Percentiles rank a stretch among this genome's conserved stretches.
Evolutionary conservation across 2,113 vertebrate genomes (phyloP).

Genomic region (Hirundichthys speculiger): DNA sequence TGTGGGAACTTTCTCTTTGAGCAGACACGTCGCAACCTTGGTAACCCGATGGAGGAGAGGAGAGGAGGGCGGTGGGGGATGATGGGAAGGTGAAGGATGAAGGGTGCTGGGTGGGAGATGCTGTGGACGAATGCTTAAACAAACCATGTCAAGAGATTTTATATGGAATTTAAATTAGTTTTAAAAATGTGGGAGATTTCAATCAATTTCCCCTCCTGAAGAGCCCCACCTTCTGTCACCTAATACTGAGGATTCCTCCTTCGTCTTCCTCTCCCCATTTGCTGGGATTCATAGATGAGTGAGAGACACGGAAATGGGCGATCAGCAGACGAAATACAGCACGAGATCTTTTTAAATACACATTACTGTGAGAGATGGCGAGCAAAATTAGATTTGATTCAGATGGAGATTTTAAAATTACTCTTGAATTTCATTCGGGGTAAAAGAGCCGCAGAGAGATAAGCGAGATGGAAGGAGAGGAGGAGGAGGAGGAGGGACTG

Average conservation of each 20-base stretch:
- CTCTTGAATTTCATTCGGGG: slow-evolving; percentile 62
- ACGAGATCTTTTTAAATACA: slow-evolving; percentile 53
- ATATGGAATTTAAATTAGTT: neutral
- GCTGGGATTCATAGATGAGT: neutral
- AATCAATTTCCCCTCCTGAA: neutral
- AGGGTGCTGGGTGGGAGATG: slow-evolving; percentile 14
- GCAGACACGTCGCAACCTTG: slow-evolving; percentile 69
- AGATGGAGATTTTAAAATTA: slow-evolving; percentile 60
- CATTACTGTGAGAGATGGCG: slow-evolving; percentile 58
- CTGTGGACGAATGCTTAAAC: slow-evolving; percentile 10
- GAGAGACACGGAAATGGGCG: neutral
- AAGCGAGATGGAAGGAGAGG: slow-evolving; percentile 19
- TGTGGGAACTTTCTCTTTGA: slow-evolving; percentile 74
- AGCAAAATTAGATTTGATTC: slow-evolving; percentile 72
- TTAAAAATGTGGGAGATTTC: neutral
- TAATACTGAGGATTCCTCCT: neutral
- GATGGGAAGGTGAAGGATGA: slow-evolving; percentile 9
- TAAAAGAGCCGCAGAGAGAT: slow-evolving; percentile 44
- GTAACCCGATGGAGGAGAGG: slow-evolving; percentile 50
- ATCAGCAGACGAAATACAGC: slow-evolving; percentile 26
- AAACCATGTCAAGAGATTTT: neutral
- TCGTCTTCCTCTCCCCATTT: neutral
- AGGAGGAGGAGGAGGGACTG: slow-evolving; percentile 29
- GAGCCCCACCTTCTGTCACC: slow-evolving; percentile 1
- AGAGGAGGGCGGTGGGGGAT: slow-evolving; percentile 2